Evolutionary conservation across 2,888 invertebrate species (phyloP).

Genomic region (Agrotis exclamationis): DNA sequence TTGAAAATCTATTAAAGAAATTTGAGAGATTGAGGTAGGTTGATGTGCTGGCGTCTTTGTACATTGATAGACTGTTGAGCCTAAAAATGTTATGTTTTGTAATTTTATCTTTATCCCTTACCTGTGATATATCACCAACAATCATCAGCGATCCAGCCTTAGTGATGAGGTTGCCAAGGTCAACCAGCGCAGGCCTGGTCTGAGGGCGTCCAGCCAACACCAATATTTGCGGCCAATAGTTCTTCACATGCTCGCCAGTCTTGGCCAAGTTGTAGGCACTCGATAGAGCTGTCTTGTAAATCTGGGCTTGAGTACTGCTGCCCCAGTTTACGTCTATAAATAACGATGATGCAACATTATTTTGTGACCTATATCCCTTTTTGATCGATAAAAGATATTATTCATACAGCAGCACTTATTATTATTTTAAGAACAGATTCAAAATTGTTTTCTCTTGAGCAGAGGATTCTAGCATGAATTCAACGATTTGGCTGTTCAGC

Average conservation of each 20-base stretch:
- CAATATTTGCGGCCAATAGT: conserved; percentile 97
- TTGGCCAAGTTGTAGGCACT: conserved; percentile 95
- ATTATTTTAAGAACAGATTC: too few relatives aligned
- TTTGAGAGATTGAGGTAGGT: too few relatives aligned
- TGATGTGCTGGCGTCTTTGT: too few relatives aligned
- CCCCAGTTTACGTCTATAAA: conserved; percentile 98
- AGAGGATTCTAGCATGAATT: too few relatives aligned
- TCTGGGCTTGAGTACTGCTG: conserved; percentile 98
- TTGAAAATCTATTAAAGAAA: too few relatives aligned
- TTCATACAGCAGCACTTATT: too few relatives aligned
- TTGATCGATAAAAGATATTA: conserved; percentile 6
- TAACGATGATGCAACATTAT: conserved; percentile 19
- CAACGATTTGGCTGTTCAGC: too few relatives aligned
- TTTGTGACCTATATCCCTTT: conserved; percentile 5
- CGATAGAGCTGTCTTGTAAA: conserved; percentile 97
- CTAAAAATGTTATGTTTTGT: too few relatives aligned
- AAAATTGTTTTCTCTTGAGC: too few relatives aligned
- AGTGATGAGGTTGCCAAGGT: conserved; percentile 97
- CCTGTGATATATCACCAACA: conserved; percentile 96
- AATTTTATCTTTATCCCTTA: too few relatives aligned
- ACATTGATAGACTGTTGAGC: too few relatives aligned
- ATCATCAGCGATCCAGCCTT: conserved; percentile 97
- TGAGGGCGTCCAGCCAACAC: conserved; percentile 96
- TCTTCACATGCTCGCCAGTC: conserved; percentile 99
- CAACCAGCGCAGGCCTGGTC: conserved; percentile 96